These are phyloP conservation scores for Drosophila pegasa DNA, from an alignment of 2,888 invertebrate genomes.

Conservation along the genomic window DNA sequence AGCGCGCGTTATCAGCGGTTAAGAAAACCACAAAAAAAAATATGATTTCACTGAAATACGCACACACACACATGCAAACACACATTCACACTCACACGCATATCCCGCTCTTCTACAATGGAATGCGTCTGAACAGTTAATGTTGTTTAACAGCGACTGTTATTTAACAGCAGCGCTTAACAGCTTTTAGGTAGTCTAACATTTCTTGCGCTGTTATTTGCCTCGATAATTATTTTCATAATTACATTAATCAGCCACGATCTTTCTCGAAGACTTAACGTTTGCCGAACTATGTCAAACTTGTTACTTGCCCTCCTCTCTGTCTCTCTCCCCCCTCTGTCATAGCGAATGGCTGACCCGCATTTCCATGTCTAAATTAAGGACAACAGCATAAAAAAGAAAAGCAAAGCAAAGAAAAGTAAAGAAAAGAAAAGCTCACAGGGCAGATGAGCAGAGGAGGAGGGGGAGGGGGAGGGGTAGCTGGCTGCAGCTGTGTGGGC, in stretches of 20 bases:
- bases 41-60: not conserved
- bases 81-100: not conserved
- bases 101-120: not conserved
- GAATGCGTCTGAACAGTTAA: not conserved
- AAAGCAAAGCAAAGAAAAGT: conserved; percentile 38
- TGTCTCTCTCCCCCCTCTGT: too few species aligned
- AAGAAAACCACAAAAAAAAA: conserved; percentile 31
- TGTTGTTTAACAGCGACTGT: not conserved
- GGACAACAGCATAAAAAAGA: conserved; percentile 67
- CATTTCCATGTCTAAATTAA: conserved; percentile 76
- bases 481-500: conserved; percentile 52
- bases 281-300: conserved; percentile 40
- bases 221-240: not conserved
- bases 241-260: conserved; percentile 11
- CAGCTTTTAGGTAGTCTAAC: conserved; percentile 6
- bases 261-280: conserved; percentile 18
- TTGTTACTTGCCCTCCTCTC: not conserved
- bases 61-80: not conserved
- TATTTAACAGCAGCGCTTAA: conserved; percentile 28
- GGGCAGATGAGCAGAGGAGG: not conserved
- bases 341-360: conserved; percentile 60
- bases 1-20: conserved; percentile 41
- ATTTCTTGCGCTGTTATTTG: not conserved
- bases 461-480: not conserved
- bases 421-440: conserved; percentile 54